Percentiles rank a stretch among this genome's conserved stretches.
Conservation (phyloP, 2,113 vertebrate species). For the Sprattus sprattus region DNA sequence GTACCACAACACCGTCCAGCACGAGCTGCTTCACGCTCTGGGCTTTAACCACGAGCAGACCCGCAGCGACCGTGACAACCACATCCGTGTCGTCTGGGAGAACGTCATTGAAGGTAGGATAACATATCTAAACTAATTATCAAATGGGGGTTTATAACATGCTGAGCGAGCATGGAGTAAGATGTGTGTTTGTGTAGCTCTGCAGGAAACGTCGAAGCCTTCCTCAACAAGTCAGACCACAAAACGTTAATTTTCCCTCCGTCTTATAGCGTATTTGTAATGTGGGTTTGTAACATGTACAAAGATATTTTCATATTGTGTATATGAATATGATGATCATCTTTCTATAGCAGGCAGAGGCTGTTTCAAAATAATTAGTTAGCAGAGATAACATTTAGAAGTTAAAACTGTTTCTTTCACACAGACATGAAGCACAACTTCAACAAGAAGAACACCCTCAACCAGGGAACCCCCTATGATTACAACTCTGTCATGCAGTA, state of each 20-base stretch:
- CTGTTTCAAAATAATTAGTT: not conserved
- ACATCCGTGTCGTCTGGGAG: slow-evolving; percentile 52
- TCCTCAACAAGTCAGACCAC: too few species aligned
- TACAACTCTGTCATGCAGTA: slow-evolving; percentile 63
- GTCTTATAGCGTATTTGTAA: too few species aligned
- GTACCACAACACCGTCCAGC: slow-evolving; percentile 49
- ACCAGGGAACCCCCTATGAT: slow-evolving; percentile 57
- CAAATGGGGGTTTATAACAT: too few species aligned
- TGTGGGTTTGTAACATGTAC: too few species aligned
- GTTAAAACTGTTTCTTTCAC: not conserved
- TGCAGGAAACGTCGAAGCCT: too few species aligned
- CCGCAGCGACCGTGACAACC: slow-evolving; percentile 56
- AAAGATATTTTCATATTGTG: too few species aligned
- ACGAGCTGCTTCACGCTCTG: slow-evolving; percentile 60
- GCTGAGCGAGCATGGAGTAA: too few species aligned
- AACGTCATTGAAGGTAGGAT: slow-evolving; percentile 52
- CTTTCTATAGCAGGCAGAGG: not conserved
- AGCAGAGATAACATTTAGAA: not conserved
- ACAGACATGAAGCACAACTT: slow-evolving; percentile 51
- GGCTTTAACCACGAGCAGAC: slow-evolving; percentile 64
- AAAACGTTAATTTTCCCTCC: not conserved
- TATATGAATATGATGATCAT: not conserved
- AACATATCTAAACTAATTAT: not conserved
- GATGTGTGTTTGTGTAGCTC: too few species aligned
- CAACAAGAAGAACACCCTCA: slow-evolving; percentile 52